Percentiles rank a stretch among this genome's conserved stretches.
Evolutionary conservation across 2,113 vertebrate genomes (phyloP).

Genomic region (Zosterops japonicus): DNA sequence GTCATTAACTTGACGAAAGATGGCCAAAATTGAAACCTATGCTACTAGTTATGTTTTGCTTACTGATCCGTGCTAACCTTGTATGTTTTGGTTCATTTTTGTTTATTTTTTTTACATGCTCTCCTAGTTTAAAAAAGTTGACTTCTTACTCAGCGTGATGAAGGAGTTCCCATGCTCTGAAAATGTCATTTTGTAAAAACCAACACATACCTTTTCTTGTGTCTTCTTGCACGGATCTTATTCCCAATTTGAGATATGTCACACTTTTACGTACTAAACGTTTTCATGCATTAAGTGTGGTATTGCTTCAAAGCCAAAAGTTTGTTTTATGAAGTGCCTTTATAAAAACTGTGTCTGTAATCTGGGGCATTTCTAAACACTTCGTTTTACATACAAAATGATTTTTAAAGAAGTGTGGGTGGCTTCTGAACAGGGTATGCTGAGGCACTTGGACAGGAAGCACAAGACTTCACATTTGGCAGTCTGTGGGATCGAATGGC

Average conservation of each 20-base stretch:
- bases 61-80: not conserved
- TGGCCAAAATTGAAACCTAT: not conserved
- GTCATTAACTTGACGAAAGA: not conserved
- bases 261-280: accelerated
- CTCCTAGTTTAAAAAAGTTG: not conserved
- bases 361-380: not conserved
- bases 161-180: not conserved
- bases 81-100: accelerated
- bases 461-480: accelerated
- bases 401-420: not conserved
- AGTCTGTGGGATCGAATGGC: not conserved
- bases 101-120: not conserved
- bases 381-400: accelerated
- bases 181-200: not conserved
- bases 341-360: accelerated
- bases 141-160: not conserved
- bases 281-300: not conserved
- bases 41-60: not conserved
- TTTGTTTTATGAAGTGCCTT: accelerated
- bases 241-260: not conserved
- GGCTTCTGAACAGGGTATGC: not conserved
- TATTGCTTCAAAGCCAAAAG: not conserved
- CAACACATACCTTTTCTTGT: accelerated
- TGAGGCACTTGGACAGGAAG: not conserved
- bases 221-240: not conserved